Percentiles rank a stretch among this genome's conserved stretches.
Evolutionary conservation across 2,113 vertebrate genomes (phyloP).

Genomic region (Nipponia nippon): DNA sequence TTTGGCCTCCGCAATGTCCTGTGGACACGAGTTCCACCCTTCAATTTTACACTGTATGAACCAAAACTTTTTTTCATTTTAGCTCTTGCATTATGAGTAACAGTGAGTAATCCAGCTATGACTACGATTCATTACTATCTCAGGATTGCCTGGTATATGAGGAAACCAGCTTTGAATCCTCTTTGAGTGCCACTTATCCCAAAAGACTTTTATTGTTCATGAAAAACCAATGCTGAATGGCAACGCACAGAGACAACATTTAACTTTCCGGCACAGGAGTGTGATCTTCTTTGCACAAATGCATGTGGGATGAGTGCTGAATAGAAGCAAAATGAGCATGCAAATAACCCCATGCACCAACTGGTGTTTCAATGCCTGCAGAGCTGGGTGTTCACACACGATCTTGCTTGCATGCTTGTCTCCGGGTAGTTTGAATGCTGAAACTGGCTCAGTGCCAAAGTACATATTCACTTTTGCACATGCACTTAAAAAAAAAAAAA

Average conservation of each 20-base stretch:
- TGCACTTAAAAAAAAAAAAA: neutral
- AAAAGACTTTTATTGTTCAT: neutral
- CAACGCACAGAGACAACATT: neutral
- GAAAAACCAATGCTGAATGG: constrained; percentile 1
- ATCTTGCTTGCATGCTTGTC: neutral
- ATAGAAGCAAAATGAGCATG: constrained; percentile 38
- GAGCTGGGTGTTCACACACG: constrained; percentile 23
- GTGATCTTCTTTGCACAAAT: constrained; percentile 18
- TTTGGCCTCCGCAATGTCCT: neutral
- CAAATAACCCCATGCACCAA: constrained; percentile 39
- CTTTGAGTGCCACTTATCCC: constrained; percentile 24
- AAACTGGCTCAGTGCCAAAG: neutral
- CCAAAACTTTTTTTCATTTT: neutral
- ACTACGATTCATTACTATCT: neutral
- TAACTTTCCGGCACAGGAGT: neutral
- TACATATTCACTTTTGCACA: neutral
- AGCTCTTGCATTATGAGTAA: neutral
- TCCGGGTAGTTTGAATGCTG: neutral
- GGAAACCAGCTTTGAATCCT: constrained; percentile 9
- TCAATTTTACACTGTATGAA: neutral
- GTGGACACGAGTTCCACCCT: neutral
- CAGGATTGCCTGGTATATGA: constrained; percentile 22
- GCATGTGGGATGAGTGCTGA: neutral
- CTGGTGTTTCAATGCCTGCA: constrained; percentile 18
- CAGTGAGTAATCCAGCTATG: constrained; percentile 17